Base-by-base conservation (phyloP, 2,113 vertebrate genomes). In the Chascanopsetta lugubris region DNA sequence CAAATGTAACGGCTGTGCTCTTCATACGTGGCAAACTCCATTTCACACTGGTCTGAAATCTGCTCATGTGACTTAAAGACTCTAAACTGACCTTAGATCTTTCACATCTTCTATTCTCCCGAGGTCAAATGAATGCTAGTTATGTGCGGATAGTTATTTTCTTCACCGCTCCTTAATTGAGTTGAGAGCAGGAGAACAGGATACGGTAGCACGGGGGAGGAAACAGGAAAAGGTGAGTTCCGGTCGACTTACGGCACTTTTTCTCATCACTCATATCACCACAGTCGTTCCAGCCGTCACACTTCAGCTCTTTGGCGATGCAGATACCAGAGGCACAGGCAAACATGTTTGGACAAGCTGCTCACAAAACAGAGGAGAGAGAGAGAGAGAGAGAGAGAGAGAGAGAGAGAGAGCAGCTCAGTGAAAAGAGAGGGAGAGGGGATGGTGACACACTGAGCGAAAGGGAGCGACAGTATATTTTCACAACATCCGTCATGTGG, bases 221-320 rank as follows among this genome's bases (percentile, higher is more conserved):
- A 20, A 64, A 45, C 5, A 21, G 5, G 34, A 2, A 38, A 27
- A 45, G 2, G 24, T 46, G 15, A 25, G 49, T 13, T 10, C 26
- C 10, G 42, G 56, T 59, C n/a, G 25, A 89, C 92, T 89, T 80
- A 93, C 92, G 0, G 72, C 93, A 94, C 0, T 86, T 49, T 17
- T 7, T 79, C 65, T 94, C 93, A 18, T 94, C 93, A 11, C 92
- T 93, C 89, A 90, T 87, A 45, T 94, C 93, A 0, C 87, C 89
- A 11, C 93, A 94, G 79, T 94, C 91, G 6, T 92, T 93, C 92
- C 91, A 92, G 56, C 93, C 91, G 8, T 94, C 92, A 62, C 93
- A 94, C 5, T 63, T 13, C 34, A 82, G 74, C 0, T 80, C 51
- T 13, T 77, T 86, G 2, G 12, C 5, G 12, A 93, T 91, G 75